phyloP scores from a whole-genome alignment of 1,140 invertebrate genomes.

The Teleopsis dalmanni region DNA sequence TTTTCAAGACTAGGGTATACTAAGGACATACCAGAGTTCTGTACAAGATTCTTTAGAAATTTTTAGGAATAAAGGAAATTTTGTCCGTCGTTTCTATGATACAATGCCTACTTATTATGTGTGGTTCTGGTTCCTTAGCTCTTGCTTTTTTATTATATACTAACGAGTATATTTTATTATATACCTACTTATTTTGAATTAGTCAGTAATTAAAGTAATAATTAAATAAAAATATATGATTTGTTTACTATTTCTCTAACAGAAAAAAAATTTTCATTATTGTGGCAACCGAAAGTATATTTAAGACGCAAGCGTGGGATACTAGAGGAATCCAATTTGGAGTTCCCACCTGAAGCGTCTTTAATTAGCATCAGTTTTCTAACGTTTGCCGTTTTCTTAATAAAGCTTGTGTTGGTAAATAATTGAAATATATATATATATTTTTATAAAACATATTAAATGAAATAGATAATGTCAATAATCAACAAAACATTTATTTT shows the following conservation, averaged over 20 bases:
- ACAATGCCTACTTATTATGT: no score
- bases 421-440: not conserved
- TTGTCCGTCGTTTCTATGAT: no score
- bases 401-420: conserved; percentile 71
- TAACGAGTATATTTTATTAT: conserved; percentile 1
- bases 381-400: conserved; percentile 73
- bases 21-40: no score
- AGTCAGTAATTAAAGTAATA: no score
- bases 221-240: not conserved
- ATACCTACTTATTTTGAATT: no score
- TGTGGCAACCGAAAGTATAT: conserved; percentile 33
- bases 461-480: not conserved
- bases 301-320: conserved; percentile 24
- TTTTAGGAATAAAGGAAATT: no score
- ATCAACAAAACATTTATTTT: not conserved
- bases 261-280: conserved; percentile 30
- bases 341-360: conserved; percentile 72
- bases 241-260: not conserved
- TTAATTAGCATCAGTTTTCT: conserved; percentile 73
- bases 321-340: conserved; percentile 50
- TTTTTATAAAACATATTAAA: not conserved
- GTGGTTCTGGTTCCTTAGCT: no score
- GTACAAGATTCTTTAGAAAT: no score
- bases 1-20: no score
- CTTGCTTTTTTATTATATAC: no score